A percentile compares a stretch with the other conserved stretches of the same genome.
Evolutionary conservation across 2,113 vertebrate species (phyloP).

Genomic region (Thryonomys swinderianus): DNA sequence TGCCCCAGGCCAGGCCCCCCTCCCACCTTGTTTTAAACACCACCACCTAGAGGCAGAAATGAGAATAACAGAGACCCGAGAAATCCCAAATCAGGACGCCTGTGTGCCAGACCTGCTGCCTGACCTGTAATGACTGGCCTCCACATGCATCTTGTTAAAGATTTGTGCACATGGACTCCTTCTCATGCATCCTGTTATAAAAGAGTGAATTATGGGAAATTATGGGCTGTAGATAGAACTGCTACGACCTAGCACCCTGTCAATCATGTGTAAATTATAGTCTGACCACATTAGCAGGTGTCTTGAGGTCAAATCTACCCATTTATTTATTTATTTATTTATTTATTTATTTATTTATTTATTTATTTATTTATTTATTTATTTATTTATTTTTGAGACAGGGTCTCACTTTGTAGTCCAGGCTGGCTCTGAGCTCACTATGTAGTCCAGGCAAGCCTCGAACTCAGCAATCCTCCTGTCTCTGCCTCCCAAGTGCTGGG

Average conservation of each 20-base stretch:
- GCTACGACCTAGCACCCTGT: not conserved
- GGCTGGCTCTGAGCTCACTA: no score
- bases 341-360: no score
- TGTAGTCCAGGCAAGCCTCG: no score
- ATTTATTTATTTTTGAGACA: no score
- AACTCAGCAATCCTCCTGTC: no score
- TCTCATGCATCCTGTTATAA: not conserved
- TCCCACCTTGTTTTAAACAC: not conserved
- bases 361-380: no score
- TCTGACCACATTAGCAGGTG: no score
- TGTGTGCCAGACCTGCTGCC: not conserved
- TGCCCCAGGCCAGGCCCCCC: not conserved
- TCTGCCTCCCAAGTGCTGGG: no score
- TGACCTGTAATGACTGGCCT: not conserved
- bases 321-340: no score
- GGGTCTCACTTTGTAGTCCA: no score
- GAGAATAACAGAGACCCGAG: not conserved
- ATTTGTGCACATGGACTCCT: not conserved
- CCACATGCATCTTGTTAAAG: not conserved
- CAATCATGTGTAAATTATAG: not conserved
- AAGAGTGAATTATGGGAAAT: not conserved
- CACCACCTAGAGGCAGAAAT: not conserved
- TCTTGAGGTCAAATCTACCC: no score
- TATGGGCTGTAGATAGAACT: not conserved
- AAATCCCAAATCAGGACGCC: not conserved